Percentiles rank a stretch among this genome's conserved stretches.
Conservation (phyloP, 2,797 vertebrate species). For the Botia kubotai region DNA sequence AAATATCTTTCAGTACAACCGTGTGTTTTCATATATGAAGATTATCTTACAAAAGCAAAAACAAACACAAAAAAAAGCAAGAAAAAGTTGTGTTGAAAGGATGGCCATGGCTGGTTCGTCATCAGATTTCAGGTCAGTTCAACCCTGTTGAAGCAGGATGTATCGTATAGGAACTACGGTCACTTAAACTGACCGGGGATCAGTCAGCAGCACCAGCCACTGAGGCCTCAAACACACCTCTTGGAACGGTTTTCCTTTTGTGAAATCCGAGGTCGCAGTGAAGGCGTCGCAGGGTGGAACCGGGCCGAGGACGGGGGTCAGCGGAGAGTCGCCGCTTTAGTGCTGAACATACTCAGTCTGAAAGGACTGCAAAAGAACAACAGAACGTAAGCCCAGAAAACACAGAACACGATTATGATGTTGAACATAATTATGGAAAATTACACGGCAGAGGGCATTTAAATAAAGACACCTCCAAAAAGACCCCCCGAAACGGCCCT, state of each 20-base stretch:
- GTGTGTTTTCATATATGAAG: slow-evolving; percentile 10
- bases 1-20: slow-evolving; percentile 64
- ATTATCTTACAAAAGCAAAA: slow-evolving; percentile 34
- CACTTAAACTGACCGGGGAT: not conserved
- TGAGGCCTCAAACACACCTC: not conserved
- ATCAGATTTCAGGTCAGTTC: slow-evolving; percentile 22
- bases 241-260: not conserved
- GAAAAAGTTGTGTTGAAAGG: not conserved
- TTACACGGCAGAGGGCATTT: slow-evolving; percentile 38
- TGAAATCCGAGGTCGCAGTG: not conserved
- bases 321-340: slow-evolving; percentile 76
- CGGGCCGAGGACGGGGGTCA: not conserved
- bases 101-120: slow-evolving; percentile 7
- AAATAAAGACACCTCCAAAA: slow-evolving; percentile 36
- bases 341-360: slow-evolving; percentile 89
- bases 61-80: slow-evolving; percentile 5
- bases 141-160: not conserved
- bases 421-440: slow-evolving; percentile 43
- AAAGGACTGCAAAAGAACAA: slow-evolving; percentile 84
- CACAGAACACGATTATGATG: slow-evolving; percentile 11
- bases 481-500: slow-evolving; percentile 28
- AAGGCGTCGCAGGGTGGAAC: not conserved
- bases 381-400: not conserved
- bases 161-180: not conserved
- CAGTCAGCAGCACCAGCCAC: not conserved